Evolutionary conservation across 2,888 invertebrate genomes (phyloP), one percentile per base, ranked within the genome.

Genomic region (Scaptomyza tumidula): DNA sequence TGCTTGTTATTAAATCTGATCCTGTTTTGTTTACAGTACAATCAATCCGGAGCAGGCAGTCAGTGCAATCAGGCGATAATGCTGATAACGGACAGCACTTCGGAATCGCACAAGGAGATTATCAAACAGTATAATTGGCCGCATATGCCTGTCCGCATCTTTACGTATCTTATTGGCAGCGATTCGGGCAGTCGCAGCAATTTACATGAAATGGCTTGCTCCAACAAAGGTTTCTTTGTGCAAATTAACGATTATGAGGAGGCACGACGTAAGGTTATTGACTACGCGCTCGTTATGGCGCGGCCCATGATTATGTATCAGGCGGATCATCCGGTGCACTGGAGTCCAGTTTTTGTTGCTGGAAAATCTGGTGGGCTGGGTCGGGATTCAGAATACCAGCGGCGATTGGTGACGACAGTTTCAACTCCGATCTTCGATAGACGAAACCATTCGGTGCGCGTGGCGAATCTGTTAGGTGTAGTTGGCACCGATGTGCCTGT

Each of bases 61-160:
- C 97, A 98, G 90, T 99, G 99, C 91, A 99, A 99, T 93, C 98
- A 98, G 93, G 99, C 98, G 2, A 98, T 99, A 58, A 98, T 99
- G 96, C 93, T 99, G 58, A 96, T 99, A 69, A 98, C 99, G 0
- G 97, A 98, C 79, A 98, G 98, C 24, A 97, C 98, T 11, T 96
- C 98, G 2, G 93, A 93, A 44, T 94, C 94, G 0, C 94, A 95
- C 10, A 93, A 93, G 78, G 94, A 95, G 1, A 94, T 94, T 31
- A 96, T 97, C 89, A 94, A 95, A 75, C 93, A 93, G 56, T 98
- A 97, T 93, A 99, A 99, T 93, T 97, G 96, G 95, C 97, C 97
- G 0, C 97, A 98, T 86, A 96, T 96, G 95, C 96, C 98, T 68
- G 98, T 99, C 35, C 94, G 99, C 76, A 96, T 99, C 68, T 99